Evolutionary conservation across 2,888 invertebrate species (phyloP).

Genomic region (Pyrgus malvae): DNA sequence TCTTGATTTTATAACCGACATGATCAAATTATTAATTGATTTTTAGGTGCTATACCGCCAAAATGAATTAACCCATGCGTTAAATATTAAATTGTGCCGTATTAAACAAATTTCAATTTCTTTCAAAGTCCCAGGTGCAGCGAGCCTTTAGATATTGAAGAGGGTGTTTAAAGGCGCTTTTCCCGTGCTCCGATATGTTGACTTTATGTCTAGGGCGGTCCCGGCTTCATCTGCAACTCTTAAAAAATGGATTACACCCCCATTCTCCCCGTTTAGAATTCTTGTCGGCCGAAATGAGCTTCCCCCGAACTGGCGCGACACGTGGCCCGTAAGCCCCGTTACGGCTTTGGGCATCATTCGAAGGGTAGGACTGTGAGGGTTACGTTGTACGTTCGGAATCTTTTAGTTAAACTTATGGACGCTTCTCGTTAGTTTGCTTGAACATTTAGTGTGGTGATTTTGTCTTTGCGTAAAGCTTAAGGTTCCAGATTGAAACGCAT

Average conservation of each 20-base stretch:
- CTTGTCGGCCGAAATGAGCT: slow-evolving; percentile 16
- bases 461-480: too few species aligned
- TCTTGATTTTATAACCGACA: too few species aligned
- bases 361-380: background rate
- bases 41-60: too few species aligned
- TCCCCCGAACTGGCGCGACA: slow-evolving; percentile 8
- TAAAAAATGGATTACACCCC: slow-evolving; percentile 25
- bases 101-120: background rate
- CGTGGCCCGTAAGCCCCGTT: background rate
- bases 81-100: too few species aligned
- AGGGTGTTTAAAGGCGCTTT: background rate
- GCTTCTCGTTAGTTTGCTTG: too few species aligned
- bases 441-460: too few species aligned
- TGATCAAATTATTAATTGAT: too few species aligned
- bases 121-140: background rate
- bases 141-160: background rate
- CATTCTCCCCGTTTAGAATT: slow-evolving; percentile 16
- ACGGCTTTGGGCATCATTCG: background rate
- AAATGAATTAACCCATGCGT: too few species aligned
- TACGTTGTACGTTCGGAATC: too few species aligned
- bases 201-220: slow-evolving; percentile 13
- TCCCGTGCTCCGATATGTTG: slow-evolving; percentile 16
- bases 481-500: too few species aligned
- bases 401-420: too few species aligned
- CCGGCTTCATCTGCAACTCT: slow-evolving; percentile 20